These are phyloP conservation scores for Fregata magnificens DNA, from an alignment of 2,113 vertebrate genomes.

Conservation along the genomic window DNA sequence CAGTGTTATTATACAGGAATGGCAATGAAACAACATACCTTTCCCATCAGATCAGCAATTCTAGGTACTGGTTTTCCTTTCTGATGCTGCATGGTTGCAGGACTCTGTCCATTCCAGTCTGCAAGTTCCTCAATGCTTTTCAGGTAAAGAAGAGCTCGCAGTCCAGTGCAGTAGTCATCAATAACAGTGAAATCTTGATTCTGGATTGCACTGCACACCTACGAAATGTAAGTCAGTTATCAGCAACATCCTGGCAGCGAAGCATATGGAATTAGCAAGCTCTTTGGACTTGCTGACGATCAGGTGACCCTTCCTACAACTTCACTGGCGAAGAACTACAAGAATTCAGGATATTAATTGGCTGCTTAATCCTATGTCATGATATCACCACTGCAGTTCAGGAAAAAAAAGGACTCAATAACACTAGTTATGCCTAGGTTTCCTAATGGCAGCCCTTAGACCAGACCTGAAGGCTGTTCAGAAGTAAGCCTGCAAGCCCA, in stretches of 20 bases:
- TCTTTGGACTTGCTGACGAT: not conserved
- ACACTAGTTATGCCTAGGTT: not conserved
- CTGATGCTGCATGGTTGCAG: conserved; percentile 83
- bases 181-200: conserved; percentile 97
- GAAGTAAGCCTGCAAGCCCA: not conserved
- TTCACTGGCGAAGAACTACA: not conserved
- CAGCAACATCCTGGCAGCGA: not conserved
- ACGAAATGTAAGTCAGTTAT: not conserved
- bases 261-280: not conserved
- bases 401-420: not conserved
- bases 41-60: conserved; percentile 79
- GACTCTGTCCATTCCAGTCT: conserved; percentile 90
- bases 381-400: not conserved
- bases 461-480: not conserved
- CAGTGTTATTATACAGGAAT: not conserved
- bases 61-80: conserved; percentile 86
- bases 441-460: not conserved
- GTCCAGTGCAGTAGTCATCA: conserved; percentile 90
- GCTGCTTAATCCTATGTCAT: not conserved
- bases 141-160: conserved; percentile 87
- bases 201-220: conserved; percentile 95
- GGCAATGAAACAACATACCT: conserved; percentile 72
- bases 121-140: conserved; percentile 85
- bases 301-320: not conserved
- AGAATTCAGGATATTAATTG: not conserved